phyloP scores from a whole-genome alignment of 2,113 vertebrate species.

The Abramis brama region DNA sequence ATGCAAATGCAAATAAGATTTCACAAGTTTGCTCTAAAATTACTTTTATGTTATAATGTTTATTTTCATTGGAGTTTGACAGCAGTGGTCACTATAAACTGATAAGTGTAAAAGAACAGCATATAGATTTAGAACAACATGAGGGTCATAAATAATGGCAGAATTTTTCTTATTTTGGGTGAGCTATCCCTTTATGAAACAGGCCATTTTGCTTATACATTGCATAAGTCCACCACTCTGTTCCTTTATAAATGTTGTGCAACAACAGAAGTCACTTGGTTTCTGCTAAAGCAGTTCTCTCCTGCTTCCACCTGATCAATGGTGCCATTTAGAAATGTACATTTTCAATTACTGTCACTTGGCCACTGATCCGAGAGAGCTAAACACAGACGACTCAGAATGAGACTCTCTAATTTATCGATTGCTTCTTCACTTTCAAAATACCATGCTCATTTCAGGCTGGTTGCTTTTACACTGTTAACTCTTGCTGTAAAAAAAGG shows the following conservation, averaged over 20 bases:
- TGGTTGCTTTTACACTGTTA: not conserved
- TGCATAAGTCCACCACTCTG: too few species aligned
- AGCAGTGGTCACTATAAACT: not conserved
- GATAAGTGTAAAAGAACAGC: not conserved
- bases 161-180: too few species aligned
- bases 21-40: not conserved
- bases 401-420: not conserved
- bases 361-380: not conserved
- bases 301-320: conserved; percentile 21
- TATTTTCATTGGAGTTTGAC: not conserved
- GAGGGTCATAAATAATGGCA: too few species aligned
- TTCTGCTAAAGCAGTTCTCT: not conserved
- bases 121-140: not conserved
- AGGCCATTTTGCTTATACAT: too few species aligned
- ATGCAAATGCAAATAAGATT: not conserved
- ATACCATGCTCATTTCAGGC: not conserved
- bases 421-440: conserved; percentile 27
- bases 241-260: not conserved
- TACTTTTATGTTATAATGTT: not conserved
- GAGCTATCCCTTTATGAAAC: too few species aligned
- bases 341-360: conserved; percentile 25
- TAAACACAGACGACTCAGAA: too few species aligned
- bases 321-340: conserved; percentile 22
- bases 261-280: not conserved
- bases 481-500: too few species aligned